phyloP scores from a whole-genome alignment of 2,113 vertebrate species.

The Pluvialis apricaria region DNA sequence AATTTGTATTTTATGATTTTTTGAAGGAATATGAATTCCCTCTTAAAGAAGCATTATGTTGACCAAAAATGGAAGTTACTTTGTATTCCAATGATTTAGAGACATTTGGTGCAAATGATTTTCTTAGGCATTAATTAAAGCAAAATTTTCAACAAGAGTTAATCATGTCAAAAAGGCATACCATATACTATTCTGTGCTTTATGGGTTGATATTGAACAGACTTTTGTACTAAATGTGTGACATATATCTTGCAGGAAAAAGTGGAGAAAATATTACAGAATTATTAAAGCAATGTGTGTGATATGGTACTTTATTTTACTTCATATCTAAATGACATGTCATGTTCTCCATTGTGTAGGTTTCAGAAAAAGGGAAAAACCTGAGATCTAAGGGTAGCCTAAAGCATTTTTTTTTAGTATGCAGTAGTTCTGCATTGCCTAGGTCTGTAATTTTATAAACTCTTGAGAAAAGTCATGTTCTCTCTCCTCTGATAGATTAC shows the following conservation, averaged over 20 bases:
- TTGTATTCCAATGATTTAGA: background rate
- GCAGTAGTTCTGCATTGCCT: background rate
- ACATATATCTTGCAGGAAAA: background rate
- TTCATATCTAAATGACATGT: background rate
- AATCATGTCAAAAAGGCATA: background rate
- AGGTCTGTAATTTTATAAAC: background rate
- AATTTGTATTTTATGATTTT: background rate
- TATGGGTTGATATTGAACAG: background rate
- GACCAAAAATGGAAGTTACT: background rate
- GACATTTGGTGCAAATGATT: background rate
- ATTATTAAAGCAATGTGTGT: background rate
- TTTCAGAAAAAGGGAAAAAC: background rate
- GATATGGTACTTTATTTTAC: background rate
- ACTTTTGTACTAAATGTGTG: background rate
- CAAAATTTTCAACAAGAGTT: background rate
- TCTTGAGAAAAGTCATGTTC: background rate
- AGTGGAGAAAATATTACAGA: background rate
- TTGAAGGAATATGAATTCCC: background rate
- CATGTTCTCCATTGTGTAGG: background rate
- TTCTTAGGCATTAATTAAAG: background rate
- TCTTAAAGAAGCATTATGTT: background rate
- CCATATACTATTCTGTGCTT: background rate
- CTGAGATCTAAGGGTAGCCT: background rate
- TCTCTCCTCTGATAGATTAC: background rate
- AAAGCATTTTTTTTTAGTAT: background rate